Base-by-base conservation (phyloP, 2,888 invertebrate species). In the Drosophila mercatorum region DNA sequence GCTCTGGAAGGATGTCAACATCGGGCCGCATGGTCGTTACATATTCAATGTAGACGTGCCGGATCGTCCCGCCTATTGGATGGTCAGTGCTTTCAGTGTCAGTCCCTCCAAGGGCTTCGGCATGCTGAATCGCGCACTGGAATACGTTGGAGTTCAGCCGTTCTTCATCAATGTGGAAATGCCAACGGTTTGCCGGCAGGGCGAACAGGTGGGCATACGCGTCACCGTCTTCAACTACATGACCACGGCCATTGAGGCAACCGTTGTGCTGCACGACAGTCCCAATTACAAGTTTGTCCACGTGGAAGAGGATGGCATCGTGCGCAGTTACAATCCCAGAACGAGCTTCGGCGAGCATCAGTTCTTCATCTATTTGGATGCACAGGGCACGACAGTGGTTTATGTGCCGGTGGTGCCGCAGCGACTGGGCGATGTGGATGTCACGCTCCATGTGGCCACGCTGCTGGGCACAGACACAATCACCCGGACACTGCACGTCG, bases 161-260 rank as follows among this genome's bases (percentile, higher is more conserved):
- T 98, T 99, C 95, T 98, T 97, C 93, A 98, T 98, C 83, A 97
- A 97, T 89, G 96, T 98, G 56, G 98, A 99, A 92, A 97, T 98
- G 94, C 98, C 98, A 0, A 94, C 94, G 0, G 93, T 94, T 40
- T 96, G 97, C 86, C 95, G 96, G 43, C 97, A 97, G 92, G 98
- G 98, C 5, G 98, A 99, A 93, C 98, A 98, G 93, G 95, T 99
- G 41, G 98, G 98, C 11, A 95, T 99, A 38, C 94, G 98, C 36
- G 97, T 98, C 0, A 96, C 97, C 0, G 96, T 99, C 8, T 98
- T 99, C 93, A 99, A 99, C 94, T 98, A 98, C 93, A 96, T 97
- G 96, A 95, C 95, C 55, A 95, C 95, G 75, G 95, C 96, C 75
- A 95, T 98, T 67, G 97, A 97, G 92, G 97, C 97, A 0, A 96